Conservation (phyloP, 92 coral and sea anemone species). For the Blastomussa wellsi region DNA sequence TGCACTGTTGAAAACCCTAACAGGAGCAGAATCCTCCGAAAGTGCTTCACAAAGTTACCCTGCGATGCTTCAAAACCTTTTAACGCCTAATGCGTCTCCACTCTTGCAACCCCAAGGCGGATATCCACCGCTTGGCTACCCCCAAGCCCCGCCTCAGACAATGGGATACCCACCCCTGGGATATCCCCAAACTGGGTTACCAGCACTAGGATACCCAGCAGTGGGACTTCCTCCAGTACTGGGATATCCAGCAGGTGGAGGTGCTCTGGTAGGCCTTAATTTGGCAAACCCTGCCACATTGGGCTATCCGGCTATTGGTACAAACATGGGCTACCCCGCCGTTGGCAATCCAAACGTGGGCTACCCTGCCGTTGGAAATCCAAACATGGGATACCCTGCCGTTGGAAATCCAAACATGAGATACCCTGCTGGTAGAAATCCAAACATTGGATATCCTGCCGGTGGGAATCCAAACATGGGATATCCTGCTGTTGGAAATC, state of each 20-base stretch:
- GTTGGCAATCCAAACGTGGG: slow-evolving; percentile 5
- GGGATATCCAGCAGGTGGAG: slow-evolving; percentile 1
- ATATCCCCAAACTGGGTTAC: slow-evolving; percentile 5
- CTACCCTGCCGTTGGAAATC: slow-evolving; percentile 9
- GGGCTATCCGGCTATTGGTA: slow-evolving; percentile 5
- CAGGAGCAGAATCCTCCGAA: slow-evolving; percentile 22
- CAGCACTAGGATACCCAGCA: slow-evolving; percentile 10
- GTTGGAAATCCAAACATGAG: slow-evolving; percentile 1
- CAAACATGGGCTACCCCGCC: slow-evolving; percentile 12
- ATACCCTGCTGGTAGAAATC: not conserved
- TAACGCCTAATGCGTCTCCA: slow-evolving; percentile 8
- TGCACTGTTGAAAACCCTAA: slow-evolving; percentile 21
- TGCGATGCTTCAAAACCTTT: slow-evolving; percentile 1
- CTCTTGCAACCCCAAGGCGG: slow-evolving; percentile 3
- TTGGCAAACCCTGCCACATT: slow-evolving; percentile 4
- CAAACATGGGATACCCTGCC: slow-evolving; percentile 12
- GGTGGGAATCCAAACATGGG: slow-evolving; percentile 3
- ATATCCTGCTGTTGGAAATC: not conserved
- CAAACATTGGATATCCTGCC: not conserved
- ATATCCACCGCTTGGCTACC: not conserved
- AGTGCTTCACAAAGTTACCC: slow-evolving; percentile 24
- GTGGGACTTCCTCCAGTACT: not conserved
- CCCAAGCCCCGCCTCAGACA: not conserved
- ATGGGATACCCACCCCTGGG: slow-evolving; percentile 19
- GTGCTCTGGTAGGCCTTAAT: not conserved